phyloP scores from a whole-genome alignment of 2,888 invertebrate genomes.

The Sminthurides aquaticus region DNA sequence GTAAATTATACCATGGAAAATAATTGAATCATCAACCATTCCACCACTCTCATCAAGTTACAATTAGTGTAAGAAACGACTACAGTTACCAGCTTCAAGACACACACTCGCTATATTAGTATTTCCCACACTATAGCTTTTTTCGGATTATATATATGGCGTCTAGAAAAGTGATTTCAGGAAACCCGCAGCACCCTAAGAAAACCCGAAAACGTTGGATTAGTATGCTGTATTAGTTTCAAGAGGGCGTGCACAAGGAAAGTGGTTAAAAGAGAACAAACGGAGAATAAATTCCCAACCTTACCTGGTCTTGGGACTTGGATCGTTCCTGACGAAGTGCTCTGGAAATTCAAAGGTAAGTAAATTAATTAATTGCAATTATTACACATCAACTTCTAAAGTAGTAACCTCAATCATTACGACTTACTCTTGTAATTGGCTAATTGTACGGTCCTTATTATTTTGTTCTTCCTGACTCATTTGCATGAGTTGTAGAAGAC shows the following conservation, averaged over 20 bases:
- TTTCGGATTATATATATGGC: background rate
- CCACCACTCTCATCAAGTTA: too few species aligned
- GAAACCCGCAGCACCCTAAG: conserved; percentile 41
- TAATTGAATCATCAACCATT: too few species aligned
- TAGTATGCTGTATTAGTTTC: too few species aligned
- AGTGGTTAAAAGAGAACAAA: conserved; percentile 12
- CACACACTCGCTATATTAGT: too few species aligned
- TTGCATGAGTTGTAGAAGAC: conserved; percentile 76
- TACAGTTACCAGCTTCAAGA: background rate
- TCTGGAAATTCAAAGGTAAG: conserved; percentile 56
- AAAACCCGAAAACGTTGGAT: conserved; percentile 21
- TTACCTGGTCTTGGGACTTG: conserved; percentile 50
- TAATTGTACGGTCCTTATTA: conserved; percentile 81
- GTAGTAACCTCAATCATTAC: conserved; percentile 9
- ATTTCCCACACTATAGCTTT: too few species aligned
- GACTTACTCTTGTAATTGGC: conserved; percentile 83
- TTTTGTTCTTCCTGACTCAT: conserved; percentile 92
- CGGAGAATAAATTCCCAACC: conserved; percentile 4
- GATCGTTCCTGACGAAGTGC: conserved; percentile 83
- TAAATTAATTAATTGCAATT: conserved; percentile 1
- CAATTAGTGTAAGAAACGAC: too few species aligned
- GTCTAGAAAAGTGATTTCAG: conserved; percentile 44
- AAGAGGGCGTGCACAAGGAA: too few species aligned
- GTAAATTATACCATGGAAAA: too few species aligned
- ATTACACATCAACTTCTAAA: background rate